phyloP scores from a whole-genome alignment of 2,113 vertebrate species.

The Mirza zaza region DNA sequence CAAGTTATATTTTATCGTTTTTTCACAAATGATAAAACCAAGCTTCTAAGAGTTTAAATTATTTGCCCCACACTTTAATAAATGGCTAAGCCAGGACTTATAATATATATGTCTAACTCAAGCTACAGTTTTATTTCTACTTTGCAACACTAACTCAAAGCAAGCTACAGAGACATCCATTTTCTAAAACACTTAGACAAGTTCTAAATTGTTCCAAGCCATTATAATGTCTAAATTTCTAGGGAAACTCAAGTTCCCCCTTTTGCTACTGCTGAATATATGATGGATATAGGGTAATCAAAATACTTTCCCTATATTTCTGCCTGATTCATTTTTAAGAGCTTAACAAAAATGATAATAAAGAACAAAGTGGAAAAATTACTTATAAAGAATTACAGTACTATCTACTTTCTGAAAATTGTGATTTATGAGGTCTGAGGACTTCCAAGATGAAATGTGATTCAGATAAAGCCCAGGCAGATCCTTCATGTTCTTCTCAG shows the following conservation, averaged over 20 bases:
- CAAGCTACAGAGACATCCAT: neutral
- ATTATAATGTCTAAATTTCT: neutral
- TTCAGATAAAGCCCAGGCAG: neutral
- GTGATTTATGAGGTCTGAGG: neutral
- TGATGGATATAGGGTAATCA: neutral
- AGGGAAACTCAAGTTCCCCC: neutral
- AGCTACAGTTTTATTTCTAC: neutral
- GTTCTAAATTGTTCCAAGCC: neutral
- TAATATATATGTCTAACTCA: neutral
- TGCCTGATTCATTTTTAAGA: constrained; percentile 13
- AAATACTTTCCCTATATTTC: neutral
- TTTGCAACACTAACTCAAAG: neutral
- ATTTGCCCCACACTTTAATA: neutral
- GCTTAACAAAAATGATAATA: constrained; percentile 11
- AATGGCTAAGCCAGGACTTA: neutral
- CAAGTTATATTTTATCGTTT: neutral
- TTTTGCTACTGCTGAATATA: neutral
- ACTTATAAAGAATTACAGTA: neutral
- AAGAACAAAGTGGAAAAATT: neutral
- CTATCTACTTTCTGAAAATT: neutral
- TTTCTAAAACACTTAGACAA: neutral
- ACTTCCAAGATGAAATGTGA: constrained; percentile 1
- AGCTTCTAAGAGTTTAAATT: neutral
- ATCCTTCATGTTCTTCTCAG: neutral
- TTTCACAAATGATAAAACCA: neutral